Percentiles rank a stretch among this genome's conserved stretches.
These are phyloP conservation scores for Xanthia icteritia DNA, from an alignment of 2,888 invertebrate species.

Conservation along the genomic window DNA sequence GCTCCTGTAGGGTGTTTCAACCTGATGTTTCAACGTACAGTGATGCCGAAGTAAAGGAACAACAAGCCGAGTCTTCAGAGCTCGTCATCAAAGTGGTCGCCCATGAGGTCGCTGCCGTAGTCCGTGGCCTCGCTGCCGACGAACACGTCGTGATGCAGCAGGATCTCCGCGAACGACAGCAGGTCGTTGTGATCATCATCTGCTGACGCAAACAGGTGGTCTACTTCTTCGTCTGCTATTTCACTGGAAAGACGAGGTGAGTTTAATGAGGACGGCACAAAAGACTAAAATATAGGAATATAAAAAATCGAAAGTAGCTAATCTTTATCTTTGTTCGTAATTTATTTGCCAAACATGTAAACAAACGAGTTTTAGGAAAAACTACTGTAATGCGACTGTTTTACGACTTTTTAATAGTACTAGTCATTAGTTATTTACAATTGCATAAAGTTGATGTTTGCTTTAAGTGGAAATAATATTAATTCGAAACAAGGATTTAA, in stretches of 20 bases:
- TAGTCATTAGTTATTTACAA: too few relatives aligned
- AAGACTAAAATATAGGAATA: background rate
- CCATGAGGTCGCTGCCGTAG: slow-evolving; percentile 95
- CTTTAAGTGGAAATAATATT: too few relatives aligned
- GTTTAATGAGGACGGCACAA: background rate
- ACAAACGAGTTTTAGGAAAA: too few relatives aligned
- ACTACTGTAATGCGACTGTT: too few relatives aligned
- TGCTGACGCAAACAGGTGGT: slow-evolving; percentile 96
- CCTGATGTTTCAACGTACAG: slow-evolving; percentile 14
- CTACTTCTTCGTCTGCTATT: slow-evolving; percentile 97
- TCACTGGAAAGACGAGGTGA: slow-evolving; percentile 89
- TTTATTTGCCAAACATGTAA: too few relatives aligned
- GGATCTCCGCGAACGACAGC: slow-evolving; percentile 94
- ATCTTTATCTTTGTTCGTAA: too few relatives aligned
- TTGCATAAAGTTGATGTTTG: too few relatives aligned
- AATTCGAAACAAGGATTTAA: too few relatives aligned
- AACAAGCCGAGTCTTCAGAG: slow-evolving; percentile 84
- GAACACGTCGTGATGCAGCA: slow-evolving; percentile 96
- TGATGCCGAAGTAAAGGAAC: slow-evolving; percentile 35
- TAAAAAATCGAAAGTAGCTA: background rate
- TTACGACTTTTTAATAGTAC: too few relatives aligned
- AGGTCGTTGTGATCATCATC: slow-evolving; percentile 96
- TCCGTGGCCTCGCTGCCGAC: slow-evolving; percentile 98
- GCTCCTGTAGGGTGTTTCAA: background rate
- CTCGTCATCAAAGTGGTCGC: slow-evolving; percentile 95